Evolutionary conservation across 2,113 vertebrate species (phyloP).

Genomic region (Copsychus sechellarum): DNA sequence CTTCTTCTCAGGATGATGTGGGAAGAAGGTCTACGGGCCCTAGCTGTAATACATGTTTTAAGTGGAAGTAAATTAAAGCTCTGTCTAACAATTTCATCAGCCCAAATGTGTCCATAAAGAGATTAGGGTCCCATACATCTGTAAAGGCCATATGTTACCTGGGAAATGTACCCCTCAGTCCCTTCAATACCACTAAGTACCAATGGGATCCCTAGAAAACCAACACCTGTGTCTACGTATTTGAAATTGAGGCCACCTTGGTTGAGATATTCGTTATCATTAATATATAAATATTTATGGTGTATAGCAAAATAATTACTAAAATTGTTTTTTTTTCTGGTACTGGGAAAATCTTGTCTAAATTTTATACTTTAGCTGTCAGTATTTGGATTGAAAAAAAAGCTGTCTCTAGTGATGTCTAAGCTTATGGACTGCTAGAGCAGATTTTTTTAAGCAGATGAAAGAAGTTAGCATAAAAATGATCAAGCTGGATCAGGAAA

Average conservation of each 20-base stretch:
- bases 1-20: not conserved
- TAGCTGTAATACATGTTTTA: too few species aligned
- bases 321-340: not conserved
- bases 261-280: not conserved
- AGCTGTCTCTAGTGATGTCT: not conserved
- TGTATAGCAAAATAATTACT: not conserved
- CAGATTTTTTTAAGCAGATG: not conserved
- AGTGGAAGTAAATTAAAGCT: not conserved
- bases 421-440: not conserved
- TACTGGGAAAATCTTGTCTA: not conserved
- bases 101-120: not conserved
- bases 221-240: not conserved
- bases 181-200: not conserved
- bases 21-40: not conserved
- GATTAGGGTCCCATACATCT: not conserved
- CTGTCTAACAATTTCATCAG: not conserved
- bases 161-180: not conserved
- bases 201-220: not conserved
- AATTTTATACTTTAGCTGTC: not conserved
- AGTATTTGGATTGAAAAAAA: not conserved
- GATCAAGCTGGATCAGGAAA: not conserved
- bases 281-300: not conserved
- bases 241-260: not conserved
- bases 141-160: not conserved
- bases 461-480: not conserved